Percentiles rank a stretch among this genome's conserved stretches.
Conservation (phyloP, 2,113 vertebrate genomes). For the Nycticebus coucang region DNA sequence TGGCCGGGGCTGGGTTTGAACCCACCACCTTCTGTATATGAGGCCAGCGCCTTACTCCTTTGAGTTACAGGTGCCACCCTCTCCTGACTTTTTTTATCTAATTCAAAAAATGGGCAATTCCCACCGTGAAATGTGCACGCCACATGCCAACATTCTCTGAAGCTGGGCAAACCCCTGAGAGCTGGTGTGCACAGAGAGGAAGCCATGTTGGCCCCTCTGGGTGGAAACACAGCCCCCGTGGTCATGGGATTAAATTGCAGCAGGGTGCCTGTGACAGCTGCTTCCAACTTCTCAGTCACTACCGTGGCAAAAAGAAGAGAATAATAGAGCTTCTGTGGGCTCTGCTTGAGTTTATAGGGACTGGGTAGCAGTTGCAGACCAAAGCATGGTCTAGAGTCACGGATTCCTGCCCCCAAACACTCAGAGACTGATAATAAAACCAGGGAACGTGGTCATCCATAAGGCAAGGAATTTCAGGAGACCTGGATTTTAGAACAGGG, state of each 20-base stretch:
- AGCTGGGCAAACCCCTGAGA: not conserved
- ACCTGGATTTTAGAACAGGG: not conserved
- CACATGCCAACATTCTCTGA: not conserved
- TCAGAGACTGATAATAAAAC: not conserved
- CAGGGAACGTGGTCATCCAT: not conserved
- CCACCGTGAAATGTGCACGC: not conserved
- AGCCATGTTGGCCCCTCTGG: not conserved
- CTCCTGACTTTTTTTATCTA: constrained; percentile 23
- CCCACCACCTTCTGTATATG: too few species aligned
- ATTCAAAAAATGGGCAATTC: constrained; percentile 31
- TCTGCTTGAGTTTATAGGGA: not conserved
- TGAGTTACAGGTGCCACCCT: too few species aligned
- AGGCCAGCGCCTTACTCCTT: too few species aligned
- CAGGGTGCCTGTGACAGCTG: not conserved
- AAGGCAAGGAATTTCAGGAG: not conserved
- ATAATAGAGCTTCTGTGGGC: not conserved
- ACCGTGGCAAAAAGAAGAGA: not conserved
- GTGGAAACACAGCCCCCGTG: accelerated
- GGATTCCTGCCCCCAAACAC: not conserved
- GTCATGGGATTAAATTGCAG: not conserved
- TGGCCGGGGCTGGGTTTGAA: too few species aligned
- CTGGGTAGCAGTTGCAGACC: not conserved
- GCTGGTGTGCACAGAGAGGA: not conserved
- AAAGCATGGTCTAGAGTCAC: not conserved
- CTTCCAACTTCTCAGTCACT: not conserved